These are phyloP conservation scores for Calvadosia cruxmelitensis DNA, from an alignment of 30 jellyfish, hydroid and myxozoan genomes.

Conservation along the genomic window DNA sequence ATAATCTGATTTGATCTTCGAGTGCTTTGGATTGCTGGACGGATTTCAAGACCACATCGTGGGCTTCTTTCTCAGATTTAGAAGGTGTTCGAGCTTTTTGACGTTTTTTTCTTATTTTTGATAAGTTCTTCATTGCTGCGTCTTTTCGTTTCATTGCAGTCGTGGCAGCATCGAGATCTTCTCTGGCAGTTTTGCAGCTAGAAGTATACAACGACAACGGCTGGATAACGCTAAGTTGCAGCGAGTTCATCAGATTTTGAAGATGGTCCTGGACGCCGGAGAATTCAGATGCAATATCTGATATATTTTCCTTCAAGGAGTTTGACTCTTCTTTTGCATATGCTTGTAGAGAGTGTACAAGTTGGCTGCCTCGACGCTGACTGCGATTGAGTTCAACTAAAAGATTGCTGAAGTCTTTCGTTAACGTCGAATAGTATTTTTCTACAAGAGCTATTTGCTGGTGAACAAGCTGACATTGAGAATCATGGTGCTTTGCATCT, in stretches of 20 bases:
- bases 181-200: not conserved
- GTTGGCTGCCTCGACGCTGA: not conserved
- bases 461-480: not conserved
- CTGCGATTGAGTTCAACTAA: not conserved
- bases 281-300: not conserved
- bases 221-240: not conserved
- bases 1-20: not conserved
- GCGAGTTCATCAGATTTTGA: not conserved
- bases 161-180: not conserved
- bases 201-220: not conserved
- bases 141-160: not conserved
- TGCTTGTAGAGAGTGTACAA: not conserved
- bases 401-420: not conserved
- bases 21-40: not conserved
- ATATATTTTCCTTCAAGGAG: not conserved
- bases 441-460: not conserved
- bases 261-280: not conserved
- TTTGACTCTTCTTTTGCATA: not conserved
- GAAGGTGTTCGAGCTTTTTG: not conserved
- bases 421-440: not conserved
- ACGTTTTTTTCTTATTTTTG: not conserved
- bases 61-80: not conserved
- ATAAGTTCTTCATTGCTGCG: not conserved
- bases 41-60: not conserved
- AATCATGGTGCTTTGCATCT: not conserved